These are phyloP conservation scores for Eupithecia vulgata DNA, from an alignment of 2,888 invertebrate genomes.

Conservation along the genomic window DNA sequence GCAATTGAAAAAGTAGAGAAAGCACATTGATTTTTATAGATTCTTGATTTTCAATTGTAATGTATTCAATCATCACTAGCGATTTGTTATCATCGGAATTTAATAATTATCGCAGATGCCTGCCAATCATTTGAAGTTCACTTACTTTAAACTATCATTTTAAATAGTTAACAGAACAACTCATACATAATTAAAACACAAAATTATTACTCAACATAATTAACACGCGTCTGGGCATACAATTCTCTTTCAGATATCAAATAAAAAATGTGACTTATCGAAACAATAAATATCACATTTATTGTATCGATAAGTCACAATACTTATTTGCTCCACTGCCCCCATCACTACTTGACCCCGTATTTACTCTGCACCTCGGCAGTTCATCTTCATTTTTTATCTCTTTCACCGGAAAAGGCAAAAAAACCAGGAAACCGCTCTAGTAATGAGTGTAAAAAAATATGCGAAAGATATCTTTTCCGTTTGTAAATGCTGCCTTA, in stretches of 20 bases:
- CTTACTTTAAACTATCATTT: no score
- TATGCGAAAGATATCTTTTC: constrained; percentile 67
- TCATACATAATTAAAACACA: no score
- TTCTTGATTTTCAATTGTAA: background rate
- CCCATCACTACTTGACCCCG: constrained; percentile 67
- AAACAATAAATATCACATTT: background rate
- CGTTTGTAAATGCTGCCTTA: constrained; percentile 60
- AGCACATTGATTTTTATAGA: background rate
- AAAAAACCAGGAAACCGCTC: constrained; percentile 78
- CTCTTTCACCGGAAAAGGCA: constrained; percentile 80
- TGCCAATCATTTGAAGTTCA: no score
- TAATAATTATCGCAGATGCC: background rate
- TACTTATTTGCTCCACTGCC: background rate
- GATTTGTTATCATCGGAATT: background rate
- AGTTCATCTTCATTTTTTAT: constrained; percentile 84
- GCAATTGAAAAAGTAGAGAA: background rate
- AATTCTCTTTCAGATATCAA: background rate
- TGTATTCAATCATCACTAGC: background rate
- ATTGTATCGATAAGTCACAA: constrained; percentile 7
- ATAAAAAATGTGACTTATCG: no score
- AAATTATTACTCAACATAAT: background rate
- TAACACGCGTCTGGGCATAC: background rate
- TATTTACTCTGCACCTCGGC: constrained; percentile 83
- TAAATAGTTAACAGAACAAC: no score
- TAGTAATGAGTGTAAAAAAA: constrained; percentile 82